Evolutionary conservation across 1,140 invertebrate genomes (phyloP), one percentile per base, ranked within the genome.

Genomic region (Piezodorus guildinii): DNA sequence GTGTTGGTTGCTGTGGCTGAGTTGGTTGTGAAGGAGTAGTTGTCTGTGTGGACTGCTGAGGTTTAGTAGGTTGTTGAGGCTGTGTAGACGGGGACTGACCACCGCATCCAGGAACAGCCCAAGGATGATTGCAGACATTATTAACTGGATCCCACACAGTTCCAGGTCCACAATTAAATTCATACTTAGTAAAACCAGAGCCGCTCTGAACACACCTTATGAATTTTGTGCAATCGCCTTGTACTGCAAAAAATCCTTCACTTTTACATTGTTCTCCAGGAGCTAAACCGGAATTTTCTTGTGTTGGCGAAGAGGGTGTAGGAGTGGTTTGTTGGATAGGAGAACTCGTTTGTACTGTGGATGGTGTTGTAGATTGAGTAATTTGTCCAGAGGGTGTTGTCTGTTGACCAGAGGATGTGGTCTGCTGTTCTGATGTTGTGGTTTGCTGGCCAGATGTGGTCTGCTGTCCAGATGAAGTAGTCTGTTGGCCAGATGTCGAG

Each of bases 161-260:
- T 66, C 75, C 73, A 69, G 73, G 70, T 62, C 73, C 72, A 68
- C 73, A 76, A 43, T 66, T 64, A 66, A 75, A 76, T 30, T 75
- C 72, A 66, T 77, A 78, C 69, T 72, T 73, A 43, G 71, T 73
- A 62, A 71, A 77, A 10, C 75, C 75, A 12, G 71, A 70, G 66
- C 74, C 74, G 30, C 68, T 70, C 66, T 73, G 73, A 15, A 72
- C 72, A 68, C 76, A 77, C 17, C 76, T 68, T 61, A 73, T 73
- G 63, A 77, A 78, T 62, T 74, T 76, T 49, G 69, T 72, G 64
- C 76, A 78, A 62, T 76, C 71, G 16, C 73, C 71, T 52, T 75
- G 68, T 65, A 76, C 68, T 21, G 74, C 71, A 70, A 77, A 78
- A 69, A 82, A 84, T 46, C 83, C 82, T 75, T 86, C 83, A 62